Evolutionary conservation across 2,888 invertebrate species (phyloP).

Genomic region (Spicauda simplicius): DNA sequence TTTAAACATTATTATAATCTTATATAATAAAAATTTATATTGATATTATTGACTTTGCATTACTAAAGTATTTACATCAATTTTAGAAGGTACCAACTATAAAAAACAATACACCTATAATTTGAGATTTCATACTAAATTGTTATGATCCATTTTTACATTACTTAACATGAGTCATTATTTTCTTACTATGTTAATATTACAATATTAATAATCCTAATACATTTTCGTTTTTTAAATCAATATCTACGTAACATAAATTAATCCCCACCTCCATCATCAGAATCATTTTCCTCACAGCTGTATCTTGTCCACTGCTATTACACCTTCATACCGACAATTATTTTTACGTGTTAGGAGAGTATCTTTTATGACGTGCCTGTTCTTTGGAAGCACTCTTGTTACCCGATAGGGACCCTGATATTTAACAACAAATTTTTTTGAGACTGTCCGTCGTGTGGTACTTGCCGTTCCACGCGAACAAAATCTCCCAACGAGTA

Average conservation of each 20-base stretch:
- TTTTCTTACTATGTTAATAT: neutral
- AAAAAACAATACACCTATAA: too few species aligned
- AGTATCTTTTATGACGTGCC: constrained; percentile 26
- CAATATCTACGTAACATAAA: neutral
- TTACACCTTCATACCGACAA: constrained; percentile 33
- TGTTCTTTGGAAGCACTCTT: constrained; percentile 29
- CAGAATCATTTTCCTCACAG: constrained; percentile 12
- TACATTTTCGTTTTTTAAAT: constrained; percentile 4
- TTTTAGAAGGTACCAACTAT: neutral
- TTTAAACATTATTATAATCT: neutral
- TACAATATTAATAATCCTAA: constrained; percentile 4
- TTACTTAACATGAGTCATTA: neutral
- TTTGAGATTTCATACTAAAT: constrained; percentile 3
- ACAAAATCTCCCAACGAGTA: constrained; percentile 39
- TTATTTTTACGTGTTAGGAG: constrained; percentile 28
- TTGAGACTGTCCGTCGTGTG: constrained; percentile 39
- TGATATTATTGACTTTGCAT: neutral
- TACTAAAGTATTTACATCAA: neutral
- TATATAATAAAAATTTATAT: neutral
- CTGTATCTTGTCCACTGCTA: constrained; percentile 37
- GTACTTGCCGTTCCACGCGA: constrained; percentile 35
- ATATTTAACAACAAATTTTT: constrained; percentile 39
- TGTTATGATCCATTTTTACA: constrained; percentile 2
- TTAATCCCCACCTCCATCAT: neutral
- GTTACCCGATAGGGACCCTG: constrained; percentile 40